Conservation (phyloP, 2,113 vertebrate species). For the Strigops habroptila region DNA sequence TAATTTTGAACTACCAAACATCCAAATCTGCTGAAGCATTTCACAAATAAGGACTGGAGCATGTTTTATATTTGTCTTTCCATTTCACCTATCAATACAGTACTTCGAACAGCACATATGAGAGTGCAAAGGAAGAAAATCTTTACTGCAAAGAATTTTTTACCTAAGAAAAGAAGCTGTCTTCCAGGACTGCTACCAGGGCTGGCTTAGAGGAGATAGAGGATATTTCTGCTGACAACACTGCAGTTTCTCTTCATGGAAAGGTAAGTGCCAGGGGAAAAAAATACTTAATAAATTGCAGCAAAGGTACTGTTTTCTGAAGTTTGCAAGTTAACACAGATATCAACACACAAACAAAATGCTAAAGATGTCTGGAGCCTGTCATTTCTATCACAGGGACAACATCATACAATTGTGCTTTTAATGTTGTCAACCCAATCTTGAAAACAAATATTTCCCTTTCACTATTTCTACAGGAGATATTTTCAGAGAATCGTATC, state of each 20-base stretch:
- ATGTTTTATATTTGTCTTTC: neutral
- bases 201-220: neutral
- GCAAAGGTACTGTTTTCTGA: neutral
- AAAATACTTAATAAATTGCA: neutral
- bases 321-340: neutral
- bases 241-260: neutral
- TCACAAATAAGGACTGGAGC: neutral
- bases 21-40: neutral
- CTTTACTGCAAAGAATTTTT: neutral
- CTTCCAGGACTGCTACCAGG: neutral
- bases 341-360: neutral
- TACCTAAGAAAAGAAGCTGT: neutral
- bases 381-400: neutral
- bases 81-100: neutral
- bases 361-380: neutral
- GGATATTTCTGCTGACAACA: neutral
- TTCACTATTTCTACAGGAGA: fast-evolving
- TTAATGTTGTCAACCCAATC: neutral
- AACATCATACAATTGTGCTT: neutral
- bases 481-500: neutral
- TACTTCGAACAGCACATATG: neutral
- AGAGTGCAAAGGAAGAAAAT: neutral
- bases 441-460: neutral
- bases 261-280: neutral
- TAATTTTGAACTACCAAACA: neutral